A percentile compares a stretch with the other conserved stretches of the same genome.
These are phyloP conservation scores for Trachurus trachurus DNA, from an alignment of 2,797 vertebrate species.

Conservation along the genomic window DNA sequence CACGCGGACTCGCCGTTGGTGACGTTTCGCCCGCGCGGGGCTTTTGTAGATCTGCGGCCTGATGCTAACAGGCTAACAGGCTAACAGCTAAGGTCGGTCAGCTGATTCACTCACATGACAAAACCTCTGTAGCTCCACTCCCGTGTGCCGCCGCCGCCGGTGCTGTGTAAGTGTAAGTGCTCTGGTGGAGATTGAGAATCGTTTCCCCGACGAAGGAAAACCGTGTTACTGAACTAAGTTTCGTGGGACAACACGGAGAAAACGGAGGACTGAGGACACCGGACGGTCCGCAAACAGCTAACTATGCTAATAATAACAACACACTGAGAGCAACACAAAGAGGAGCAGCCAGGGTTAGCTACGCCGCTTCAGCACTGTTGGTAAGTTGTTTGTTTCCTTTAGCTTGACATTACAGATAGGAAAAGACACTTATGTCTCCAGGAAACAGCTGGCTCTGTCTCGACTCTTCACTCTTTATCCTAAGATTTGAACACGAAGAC, in stretches of 20 bases:
- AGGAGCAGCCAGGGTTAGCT: slow-evolving; percentile 35
- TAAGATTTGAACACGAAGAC: background rate
- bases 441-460: background rate
- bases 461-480: background rate
- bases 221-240: background rate
- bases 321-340: slow-evolving; percentile 20
- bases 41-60: slow-evolving; percentile 10
- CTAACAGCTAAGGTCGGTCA: too few relatives aligned
- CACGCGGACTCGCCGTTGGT: fast-evolving
- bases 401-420: background rate
- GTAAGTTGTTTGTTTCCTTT: slow-evolving; percentile 52
- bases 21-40: fast-evolving
- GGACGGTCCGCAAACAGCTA: background rate
- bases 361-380: slow-evolving; percentile 16
- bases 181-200: too few relatives aligned
- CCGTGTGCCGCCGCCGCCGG: background rate
- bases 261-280: background rate
- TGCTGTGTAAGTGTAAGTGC: background rate
- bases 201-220: slow-evolving; percentile 2
- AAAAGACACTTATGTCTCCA: background rate
- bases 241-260: too few relatives aligned
- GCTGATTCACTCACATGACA: slow-evolving; percentile 85
- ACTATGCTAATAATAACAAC: slow-evolving; percentile 12
- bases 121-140: slow-evolving; percentile 22
- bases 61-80: background rate